A percentile compares a stretch with the other conserved stretches of the same genome.
Evolutionary conservation across 2,113 vertebrate genomes (phyloP).

Genomic region (Alces alces): DNA sequence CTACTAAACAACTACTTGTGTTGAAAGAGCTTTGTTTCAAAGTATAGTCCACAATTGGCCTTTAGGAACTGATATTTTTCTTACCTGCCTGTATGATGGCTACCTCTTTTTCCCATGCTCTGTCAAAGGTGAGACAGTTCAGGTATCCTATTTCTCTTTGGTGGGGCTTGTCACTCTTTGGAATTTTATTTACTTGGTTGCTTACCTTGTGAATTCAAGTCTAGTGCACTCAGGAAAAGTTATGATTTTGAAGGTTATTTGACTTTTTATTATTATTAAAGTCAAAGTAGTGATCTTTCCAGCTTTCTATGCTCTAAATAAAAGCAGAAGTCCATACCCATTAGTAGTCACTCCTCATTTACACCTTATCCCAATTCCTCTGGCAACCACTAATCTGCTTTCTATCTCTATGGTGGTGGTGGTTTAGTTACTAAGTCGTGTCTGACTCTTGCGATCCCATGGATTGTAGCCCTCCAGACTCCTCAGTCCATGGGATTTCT

Average conservation of each 20-base stretch:
- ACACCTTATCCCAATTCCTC: background rate
- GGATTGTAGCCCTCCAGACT: background rate
- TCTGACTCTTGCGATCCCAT: background rate
- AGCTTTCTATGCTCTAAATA: background rate
- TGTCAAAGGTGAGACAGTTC: background rate
- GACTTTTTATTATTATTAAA: background rate
- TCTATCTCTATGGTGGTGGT: background rate
- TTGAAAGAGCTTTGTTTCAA: background rate
- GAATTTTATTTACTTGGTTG: background rate
- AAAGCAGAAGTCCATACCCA: background rate
- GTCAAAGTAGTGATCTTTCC: background rate
- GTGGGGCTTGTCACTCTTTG: background rate
- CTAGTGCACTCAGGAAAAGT: background rate
- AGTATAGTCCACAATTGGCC: background rate
- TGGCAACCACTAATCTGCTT: background rate
- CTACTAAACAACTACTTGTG: background rate
- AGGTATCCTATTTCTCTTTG: background rate
- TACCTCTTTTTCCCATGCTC: background rate
- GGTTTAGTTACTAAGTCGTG: background rate
- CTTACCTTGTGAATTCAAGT: background rate
- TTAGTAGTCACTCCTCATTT: background rate
- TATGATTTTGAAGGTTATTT: background rate
- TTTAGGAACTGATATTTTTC: background rate
- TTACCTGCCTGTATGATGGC: background rate
- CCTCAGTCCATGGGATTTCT: background rate